Percentiles rank a stretch among this genome's conserved stretches.
Conservation (phyloP, 2,113 vertebrate species). For the Entelurus aequoreus region DNA sequence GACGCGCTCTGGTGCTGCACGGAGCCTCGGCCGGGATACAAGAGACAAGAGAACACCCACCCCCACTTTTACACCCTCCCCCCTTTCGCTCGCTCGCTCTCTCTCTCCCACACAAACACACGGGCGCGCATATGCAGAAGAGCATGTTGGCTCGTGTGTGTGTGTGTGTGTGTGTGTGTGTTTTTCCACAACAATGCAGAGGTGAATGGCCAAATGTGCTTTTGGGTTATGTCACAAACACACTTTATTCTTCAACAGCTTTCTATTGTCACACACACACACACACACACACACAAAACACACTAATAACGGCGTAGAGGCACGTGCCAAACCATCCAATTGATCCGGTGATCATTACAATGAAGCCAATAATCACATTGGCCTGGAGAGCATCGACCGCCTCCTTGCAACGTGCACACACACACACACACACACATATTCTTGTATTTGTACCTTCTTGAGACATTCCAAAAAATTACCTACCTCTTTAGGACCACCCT, state of each 20-base stretch:
- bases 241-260: background rate
- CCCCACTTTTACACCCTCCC: conserved; percentile 19
- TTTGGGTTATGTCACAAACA: background rate
- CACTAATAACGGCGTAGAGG: background rate
- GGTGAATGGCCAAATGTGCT: background rate
- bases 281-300: conserved; percentile 4
- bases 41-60: conserved; percentile 41
- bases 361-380: conserved; percentile 70
- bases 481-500: too few species aligned
- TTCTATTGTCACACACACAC: background rate
- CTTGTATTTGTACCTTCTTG: too few species aligned
- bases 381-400: conserved; percentile 59
- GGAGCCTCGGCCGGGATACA: conserved; percentile 51
- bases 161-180: conserved; percentile 1
- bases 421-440: background rate
- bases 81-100: conserved; percentile 8
- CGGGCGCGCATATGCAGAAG: background rate
- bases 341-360: conserved; percentile 75
- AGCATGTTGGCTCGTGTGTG: background rate
- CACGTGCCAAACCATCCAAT: conserved; percentile 51
- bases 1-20: conserved; percentile 59
- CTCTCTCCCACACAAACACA: conserved; percentile 3
- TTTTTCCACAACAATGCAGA: background rate
- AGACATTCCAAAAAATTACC: too few species aligned
- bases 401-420: conserved; percentile 41